Evolutionary conservation across 1,140 invertebrate species (phyloP), one percentile per base, ranked within the genome.

Genomic region (Neoseiulus cucumeris): DNA sequence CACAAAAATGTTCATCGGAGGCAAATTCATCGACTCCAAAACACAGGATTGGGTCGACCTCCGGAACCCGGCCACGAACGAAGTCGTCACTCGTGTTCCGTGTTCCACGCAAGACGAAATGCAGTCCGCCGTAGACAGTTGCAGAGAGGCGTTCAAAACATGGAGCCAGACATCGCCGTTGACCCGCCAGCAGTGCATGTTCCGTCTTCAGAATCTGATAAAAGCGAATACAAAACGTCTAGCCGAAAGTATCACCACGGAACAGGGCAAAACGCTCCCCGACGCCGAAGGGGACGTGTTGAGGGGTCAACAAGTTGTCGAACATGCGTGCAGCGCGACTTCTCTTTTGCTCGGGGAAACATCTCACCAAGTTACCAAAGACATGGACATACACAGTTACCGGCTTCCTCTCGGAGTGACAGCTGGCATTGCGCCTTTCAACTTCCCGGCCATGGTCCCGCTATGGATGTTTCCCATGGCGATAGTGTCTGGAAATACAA

Each of bases 361-460:
- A 4, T 81, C 96, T 68, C 82, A 86, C 66, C 87, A 89, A 67
- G 88, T 98, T 55, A 84, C 91, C 0, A 91, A 86, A 67, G 92
- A 97, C 72, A 90, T 94, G 87, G 90, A 94, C 72, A 87, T 86
- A 2, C 80, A 87, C 67, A 91, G 90, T 0, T 90, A 91, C 73
- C 84, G 89, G 70, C 74, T 90, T 28, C 93, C 95, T 0, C 77
- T 96, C 1, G 92, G 92, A 55, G 88, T 94, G 18, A 81, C 86
- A 66, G 87, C 86, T 69, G 91, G 90, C 42, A 91, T 95, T 71
- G 87, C 88, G 41, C 80, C 79, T 59, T 81, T 76, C 70, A 93
- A 93, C 77, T 99, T 98, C 76, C 95, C 96, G 0, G 94, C 95
- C 42, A 99, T 99, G 96, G 96, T 99, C 72, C 96, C 96, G 0